A percentile compares a stretch with the other conserved stretches of the same genome.
phyloP scores from a whole-genome alignment of 2,888 invertebrate genomes.

The Tenthredo distinguenda region DNA sequence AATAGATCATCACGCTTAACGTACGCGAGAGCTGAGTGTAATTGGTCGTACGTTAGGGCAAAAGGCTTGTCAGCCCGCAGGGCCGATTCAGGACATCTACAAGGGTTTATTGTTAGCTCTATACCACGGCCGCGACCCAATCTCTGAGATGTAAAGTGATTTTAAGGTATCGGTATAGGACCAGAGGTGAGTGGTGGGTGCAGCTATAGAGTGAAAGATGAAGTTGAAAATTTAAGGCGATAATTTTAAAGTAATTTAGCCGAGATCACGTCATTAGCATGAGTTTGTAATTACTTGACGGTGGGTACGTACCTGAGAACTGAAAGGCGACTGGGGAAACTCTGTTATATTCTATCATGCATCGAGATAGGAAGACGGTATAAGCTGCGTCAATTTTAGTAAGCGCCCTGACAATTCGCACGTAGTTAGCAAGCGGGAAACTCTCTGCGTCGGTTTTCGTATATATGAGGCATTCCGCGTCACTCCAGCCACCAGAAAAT shows the following conservation, averaged over 20 bases:
- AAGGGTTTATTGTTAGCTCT: constrained; percentile 9
- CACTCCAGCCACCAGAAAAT: too few relatives aligned
- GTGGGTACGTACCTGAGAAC: background rate
- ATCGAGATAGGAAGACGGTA: constrained; percentile 25
- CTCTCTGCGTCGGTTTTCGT: constrained; percentile 2
- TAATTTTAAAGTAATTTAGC: constrained; percentile 24
- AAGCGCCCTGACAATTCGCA: constrained; percentile 19
- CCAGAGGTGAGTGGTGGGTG: background rate
- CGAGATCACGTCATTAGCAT: constrained; percentile 1
- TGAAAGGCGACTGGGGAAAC: constrained; percentile 23
- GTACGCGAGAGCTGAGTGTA: background rate
- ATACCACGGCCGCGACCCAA: background rate
- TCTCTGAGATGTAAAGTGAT: constrained; percentile 21
- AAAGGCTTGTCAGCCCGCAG: background rate
- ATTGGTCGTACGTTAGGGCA: background rate
- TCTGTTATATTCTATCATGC: constrained; percentile 41
- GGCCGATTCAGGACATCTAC: constrained; percentile 14
- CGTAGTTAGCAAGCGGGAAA: constrained; percentile 21
- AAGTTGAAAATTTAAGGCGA: background rate
- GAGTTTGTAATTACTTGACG: constrained; percentile 44
- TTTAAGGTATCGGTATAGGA: background rate
- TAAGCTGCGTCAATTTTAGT: constrained; percentile 30
- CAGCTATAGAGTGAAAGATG: background rate
- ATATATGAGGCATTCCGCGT: too few relatives aligned
- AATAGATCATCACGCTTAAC: background rate